Evolutionary conservation across 2,888 invertebrate genomes (phyloP).

Genomic region (Phortica magna): DNA sequence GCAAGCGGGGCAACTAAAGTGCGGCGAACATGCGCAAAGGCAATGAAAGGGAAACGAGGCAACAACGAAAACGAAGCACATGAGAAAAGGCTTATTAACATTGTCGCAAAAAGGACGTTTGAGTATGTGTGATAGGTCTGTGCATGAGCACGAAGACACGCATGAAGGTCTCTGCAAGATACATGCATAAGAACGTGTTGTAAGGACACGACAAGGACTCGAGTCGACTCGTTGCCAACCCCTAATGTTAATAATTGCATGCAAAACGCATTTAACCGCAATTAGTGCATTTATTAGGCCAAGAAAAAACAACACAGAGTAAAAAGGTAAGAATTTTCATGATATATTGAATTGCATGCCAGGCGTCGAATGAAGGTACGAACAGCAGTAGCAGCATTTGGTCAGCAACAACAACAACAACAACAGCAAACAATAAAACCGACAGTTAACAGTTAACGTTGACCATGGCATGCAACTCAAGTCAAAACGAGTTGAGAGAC

Average conservation of each 20-base stretch:
- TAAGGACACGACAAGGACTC: constrained; percentile 7
- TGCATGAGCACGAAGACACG: not conserved
- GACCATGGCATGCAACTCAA: constrained; percentile 47
- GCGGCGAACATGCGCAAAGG: constrained; percentile 38
- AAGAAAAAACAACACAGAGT: constrained; percentile 54
- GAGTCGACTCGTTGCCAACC: constrained; percentile 60
- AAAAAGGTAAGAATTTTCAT: not conserved
- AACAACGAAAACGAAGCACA: constrained; percentile 1
- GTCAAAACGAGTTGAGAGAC: constrained; percentile 31
- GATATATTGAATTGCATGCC: constrained; percentile 28
- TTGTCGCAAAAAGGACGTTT: constrained; percentile 41
- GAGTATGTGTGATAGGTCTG: not conserved
- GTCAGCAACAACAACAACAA: constrained; percentile 22
- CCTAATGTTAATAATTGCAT: constrained; percentile 70
- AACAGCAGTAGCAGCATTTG: constrained; percentile 38
- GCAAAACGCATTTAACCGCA: constrained; percentile 76
- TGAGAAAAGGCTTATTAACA: constrained; percentile 26
- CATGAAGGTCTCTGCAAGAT: not conserved
- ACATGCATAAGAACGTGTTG: not conserved
- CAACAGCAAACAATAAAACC: constrained; percentile 22
- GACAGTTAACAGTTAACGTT: constrained; percentile 52
- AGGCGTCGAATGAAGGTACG: constrained; percentile 36
- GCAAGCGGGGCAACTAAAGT: not conserved
- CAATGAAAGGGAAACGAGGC: constrained; percentile 59
- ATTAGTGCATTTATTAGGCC: constrained; percentile 76